Conservation (phyloP, 2,797 vertebrate genomes). For the Luscinia megarhynchos region DNA sequence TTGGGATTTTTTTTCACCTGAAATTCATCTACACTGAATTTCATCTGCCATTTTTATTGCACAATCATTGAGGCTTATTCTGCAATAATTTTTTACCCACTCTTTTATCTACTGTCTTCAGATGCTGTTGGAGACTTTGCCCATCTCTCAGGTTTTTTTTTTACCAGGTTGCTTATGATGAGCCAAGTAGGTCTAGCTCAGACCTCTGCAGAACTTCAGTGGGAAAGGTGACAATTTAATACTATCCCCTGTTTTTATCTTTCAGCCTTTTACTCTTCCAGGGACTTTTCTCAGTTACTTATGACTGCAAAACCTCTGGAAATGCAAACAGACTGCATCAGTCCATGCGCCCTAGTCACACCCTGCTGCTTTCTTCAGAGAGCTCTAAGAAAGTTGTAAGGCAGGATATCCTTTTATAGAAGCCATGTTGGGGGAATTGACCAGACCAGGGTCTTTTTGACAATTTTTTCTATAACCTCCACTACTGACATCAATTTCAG, state of each 20-base stretch:
- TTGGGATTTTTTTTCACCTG: neutral
- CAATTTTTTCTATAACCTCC: neutral
- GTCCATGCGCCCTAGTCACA: neutral
- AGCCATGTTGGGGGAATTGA: neutral
- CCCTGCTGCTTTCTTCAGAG: neutral
- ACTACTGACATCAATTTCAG: neutral
- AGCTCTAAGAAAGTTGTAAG: neutral
- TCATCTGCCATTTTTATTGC: neutral
- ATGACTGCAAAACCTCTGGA: neutral
- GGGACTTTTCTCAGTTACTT: neutral
- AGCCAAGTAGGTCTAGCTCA: neutral
- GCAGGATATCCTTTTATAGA: neutral
- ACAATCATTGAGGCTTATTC: neutral
- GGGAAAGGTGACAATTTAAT: neutral
- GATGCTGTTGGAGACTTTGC: neutral
- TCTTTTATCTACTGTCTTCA: neutral
- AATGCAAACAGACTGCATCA: neutral
- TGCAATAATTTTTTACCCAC: neutral
- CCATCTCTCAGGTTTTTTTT: neutral
- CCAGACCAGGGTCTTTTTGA: neutral
- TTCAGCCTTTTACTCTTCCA: neutral
- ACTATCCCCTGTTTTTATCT: neutral
- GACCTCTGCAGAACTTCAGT: neutral
- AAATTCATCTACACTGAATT: neutral
- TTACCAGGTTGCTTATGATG: neutral